Evolutionary conservation across 92 coral and sea anemone species (phyloP), one percentile per base, ranked within the genome.

Genomic region (Isaurus tuberculatus): DNA sequence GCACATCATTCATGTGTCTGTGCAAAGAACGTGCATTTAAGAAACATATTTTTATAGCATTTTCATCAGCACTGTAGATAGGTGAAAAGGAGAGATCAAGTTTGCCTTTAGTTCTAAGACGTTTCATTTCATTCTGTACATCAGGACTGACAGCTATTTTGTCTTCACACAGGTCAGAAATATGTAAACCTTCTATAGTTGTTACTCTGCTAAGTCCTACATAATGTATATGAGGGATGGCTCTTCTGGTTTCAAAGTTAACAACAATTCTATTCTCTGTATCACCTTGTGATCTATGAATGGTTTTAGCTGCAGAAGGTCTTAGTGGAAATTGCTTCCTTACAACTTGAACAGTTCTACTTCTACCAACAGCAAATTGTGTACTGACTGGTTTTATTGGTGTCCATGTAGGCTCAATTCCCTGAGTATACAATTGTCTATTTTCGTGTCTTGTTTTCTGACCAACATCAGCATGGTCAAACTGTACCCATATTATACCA

Each of bases 141-240:
- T 81, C 90, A 90, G 82, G 79, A 87, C 90, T 92, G 48, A 86
- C 89, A 73, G 72, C 61, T 79, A 92, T 89, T 89, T 92, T 89
- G 58, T 89, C 79, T 66, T 92, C 87, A 86, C 95, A 86, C 3
- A 89, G 91, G 51, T 89, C 85, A 63, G 92, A 83, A 55, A 92
- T 68, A 64, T 80, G 72, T 10, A 92, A 65, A 19, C 92, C 93
- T 57, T 90, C 90, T 29, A 92, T 84, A 55, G 95, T 87, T 63
- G 91, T 89, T 37, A 89, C 93, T 79, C 93, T 75, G 55, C 93
- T 92, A 67, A 92, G 73, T 14, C 91, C 93, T 17, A 87, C 93
- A 85, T 92, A 89, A 80, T 92, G 95, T 72, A 86, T 89, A 49
- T 92, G 95, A 79, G 91, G 88, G 22, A 89, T 91, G 20, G 92